phyloP scores from a whole-genome alignment of 2,888 invertebrate genomes.

The Helicoverpa assulta region DNA sequence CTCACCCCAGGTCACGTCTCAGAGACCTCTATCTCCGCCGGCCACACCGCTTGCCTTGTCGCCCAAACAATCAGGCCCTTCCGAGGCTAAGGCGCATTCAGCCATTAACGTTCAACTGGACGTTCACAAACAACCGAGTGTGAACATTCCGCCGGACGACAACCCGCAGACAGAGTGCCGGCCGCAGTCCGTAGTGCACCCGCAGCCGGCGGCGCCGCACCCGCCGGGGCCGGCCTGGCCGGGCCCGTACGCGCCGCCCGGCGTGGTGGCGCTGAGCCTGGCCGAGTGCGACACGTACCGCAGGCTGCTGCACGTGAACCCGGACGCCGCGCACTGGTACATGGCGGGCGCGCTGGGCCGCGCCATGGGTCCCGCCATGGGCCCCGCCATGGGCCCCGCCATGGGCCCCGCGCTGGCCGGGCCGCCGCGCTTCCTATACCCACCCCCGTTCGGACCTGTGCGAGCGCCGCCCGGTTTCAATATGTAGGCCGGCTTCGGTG shows the following conservation, averaged over 20 bases:
- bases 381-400: conserved; percentile 22
- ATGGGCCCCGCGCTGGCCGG: not conserved
- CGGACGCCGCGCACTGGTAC: conserved; percentile 75
- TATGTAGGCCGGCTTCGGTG: too few species aligned
- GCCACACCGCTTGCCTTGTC: not conserved
- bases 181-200: not conserved
- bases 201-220: not conserved
- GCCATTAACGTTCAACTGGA: not conserved
- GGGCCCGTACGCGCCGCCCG: conserved; percentile 3
- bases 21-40: not conserved
- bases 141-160: not conserved
- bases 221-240: conserved; percentile 6
- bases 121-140: not conserved
- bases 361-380: conserved; percentile 47
- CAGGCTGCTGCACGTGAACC: conserved; percentile 70
- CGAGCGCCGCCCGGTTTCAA: too few species aligned
- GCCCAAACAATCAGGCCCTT: too few species aligned
- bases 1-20: not conserved
- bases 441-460: too few species aligned
- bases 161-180: not conserved
- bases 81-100: not conserved
- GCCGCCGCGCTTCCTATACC: not conserved
- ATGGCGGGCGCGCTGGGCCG: conserved; percentile 71
- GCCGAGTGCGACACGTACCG: conserved; percentile 74
- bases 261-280: conserved; percentile 65